Base-by-base conservation (phyloP, 2,113 vertebrate genomes). In the Ailuropoda melanoleuca region DNA sequence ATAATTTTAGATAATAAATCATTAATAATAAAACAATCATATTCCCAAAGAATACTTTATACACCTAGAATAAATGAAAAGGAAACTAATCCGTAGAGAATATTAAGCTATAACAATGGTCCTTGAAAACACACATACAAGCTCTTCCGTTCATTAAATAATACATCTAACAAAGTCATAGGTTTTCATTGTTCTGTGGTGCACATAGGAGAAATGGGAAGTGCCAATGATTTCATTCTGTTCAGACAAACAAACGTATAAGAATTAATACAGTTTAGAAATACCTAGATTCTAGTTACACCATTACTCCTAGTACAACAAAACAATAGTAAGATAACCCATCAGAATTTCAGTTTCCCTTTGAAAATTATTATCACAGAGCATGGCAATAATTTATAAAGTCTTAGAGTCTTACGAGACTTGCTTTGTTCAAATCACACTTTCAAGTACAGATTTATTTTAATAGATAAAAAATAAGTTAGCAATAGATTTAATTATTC, bases 381-480 rank as follows among this genome's bases (percentile, higher is more conserved):
- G 92, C 50, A 81, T 12, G 31, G 31, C 4, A 58, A 85, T 85
- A 93, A 93, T 80, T 68, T 64, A 29, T 72, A 81, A 90, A 90
- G 21, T 50, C 53, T 94, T 93, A 62, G 55, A 70, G 55, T n/a
- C 66, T 82, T 82, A 1, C 50, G 46, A 87, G 66, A 87, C 7
- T 34, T n/a, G 23, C 81, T 81, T 78, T 92, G 55, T 92, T 93
- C 62, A 94, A 85, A 78, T 96, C 43, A 66, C 43, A 83, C 18
- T 90, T 92, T 88, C 72, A 92, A 94, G 23, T 43, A 66, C 23
- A 74, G 46, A 68, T 94, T 95, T 83, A 78, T 64, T 87, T 94
- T 83, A 72, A 64, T 90, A 48, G 19, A 64, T 8, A 96, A 78
- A 1, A 96, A 94, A 68, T 6, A 97, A 96, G 8, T 93, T 64